Evolutionary conservation across 1,140 invertebrate species (phyloP).

Genomic region (Lysiphlebus fabarum): DNA sequence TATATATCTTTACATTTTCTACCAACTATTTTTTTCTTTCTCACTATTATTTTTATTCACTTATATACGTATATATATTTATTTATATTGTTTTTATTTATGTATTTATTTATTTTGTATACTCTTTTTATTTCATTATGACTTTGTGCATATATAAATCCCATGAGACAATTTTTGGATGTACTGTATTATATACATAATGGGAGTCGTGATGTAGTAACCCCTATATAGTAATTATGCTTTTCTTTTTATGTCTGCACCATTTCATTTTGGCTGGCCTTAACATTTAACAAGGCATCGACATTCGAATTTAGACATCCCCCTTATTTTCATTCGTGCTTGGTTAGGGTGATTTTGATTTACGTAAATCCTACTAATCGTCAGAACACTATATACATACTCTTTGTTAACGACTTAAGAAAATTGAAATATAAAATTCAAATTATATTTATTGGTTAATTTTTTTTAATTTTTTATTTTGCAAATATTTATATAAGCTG

Average conservation of each 20-base stretch:
- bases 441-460: too few relatives aligned
- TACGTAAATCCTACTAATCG: slow-evolving; percentile 41
- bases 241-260: slow-evolving; percentile 52
- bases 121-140: not conserved
- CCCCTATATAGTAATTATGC: slow-evolving; percentile 53
- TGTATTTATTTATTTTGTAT: not conserved
- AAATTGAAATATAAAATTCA: too few relatives aligned
- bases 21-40: not conserved
- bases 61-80: not conserved
- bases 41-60: slow-evolving; percentile 3
- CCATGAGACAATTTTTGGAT: slow-evolving; percentile 47
- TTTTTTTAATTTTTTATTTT: too few relatives aligned
- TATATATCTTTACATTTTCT: not conserved
- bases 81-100: not conserved
- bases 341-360: slow-evolving; percentile 12
- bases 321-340: slow-evolving; percentile 11
- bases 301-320: slow-evolving; percentile 1
- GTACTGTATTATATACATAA: slow-evolving; percentile 36
- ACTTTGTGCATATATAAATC: slow-evolving; percentile 22
- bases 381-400: slow-evolving; percentile 20
- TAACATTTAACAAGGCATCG: slow-evolving; percentile 46
- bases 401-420: too few relatives aligned
- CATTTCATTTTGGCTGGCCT: slow-evolving; percentile 40
- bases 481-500: too few relatives aligned
- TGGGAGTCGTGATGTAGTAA: slow-evolving; percentile 43